Evolutionary conservation across 2,888 invertebrate species (phyloP), one percentile per base, ranked within the genome.

Genomic region (Athalia circularis): DNA sequence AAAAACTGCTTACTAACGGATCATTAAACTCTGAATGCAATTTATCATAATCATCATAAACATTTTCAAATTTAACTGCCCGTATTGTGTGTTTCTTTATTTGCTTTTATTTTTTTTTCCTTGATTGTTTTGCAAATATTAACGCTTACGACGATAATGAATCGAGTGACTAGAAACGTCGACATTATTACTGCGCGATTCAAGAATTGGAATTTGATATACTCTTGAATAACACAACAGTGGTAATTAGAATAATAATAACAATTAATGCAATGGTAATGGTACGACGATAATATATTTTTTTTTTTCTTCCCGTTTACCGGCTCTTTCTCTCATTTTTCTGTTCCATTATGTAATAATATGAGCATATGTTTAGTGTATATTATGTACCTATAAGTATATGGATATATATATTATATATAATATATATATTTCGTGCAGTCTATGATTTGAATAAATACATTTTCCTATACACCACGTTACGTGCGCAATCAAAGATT

Each of bases 381-480:
- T 15, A 9, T 47, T 67, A 43, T 47, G 61, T 67, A 48, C n/a
- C 13, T 65, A 70, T 70, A 29, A 29, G 29, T 29, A 57, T 57
- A 59, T 61, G 6, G n/a, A 8, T 65, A 9, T 72, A 72, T 45
- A 29, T 61, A 65, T 9, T 72, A 70, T 77, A 70, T 79, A 79
- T 79, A 82, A 82, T 81, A 81, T 81, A 83, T 88, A 85, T 86
- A 85, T 87, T 87, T 86, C 86, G 88, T 88, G 88, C 87, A 87
- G 86, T 88, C 86, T 88, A 87, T 86, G 82, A 82, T 86, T 84
- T 83, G 84, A 84, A 82, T 86, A 87, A 87, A 87, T 85, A 87
- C 85, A 84, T 85, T 85, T 83, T 83, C 86, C 82, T 74, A 74
- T 74, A 74, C 8, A 8, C 48, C 61, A 45, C 13, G 11, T 6